phyloP scores from a whole-genome alignment of 2,797 vertebrate genomes.

The Galaxias olidus region DNA sequence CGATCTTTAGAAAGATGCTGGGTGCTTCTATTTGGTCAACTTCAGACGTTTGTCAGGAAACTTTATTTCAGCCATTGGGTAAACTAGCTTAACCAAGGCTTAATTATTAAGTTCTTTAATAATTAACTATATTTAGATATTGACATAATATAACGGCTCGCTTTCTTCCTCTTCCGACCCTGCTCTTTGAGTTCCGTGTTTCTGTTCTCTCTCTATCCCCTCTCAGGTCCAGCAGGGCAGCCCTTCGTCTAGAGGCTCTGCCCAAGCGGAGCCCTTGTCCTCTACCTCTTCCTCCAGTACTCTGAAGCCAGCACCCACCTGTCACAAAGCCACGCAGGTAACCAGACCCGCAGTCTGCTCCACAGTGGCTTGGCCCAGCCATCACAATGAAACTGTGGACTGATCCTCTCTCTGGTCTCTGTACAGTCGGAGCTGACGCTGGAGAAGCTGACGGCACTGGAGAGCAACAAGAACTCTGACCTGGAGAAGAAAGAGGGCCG shows the following conservation, averaged over 20 bases:
- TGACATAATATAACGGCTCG: too few species aligned
- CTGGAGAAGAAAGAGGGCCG: slow-evolving; percentile 88
- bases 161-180: too few species aligned
- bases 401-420: not conserved
- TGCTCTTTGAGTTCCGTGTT: not conserved
- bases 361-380: not conserved
- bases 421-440: slow-evolving; percentile 85
- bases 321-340: slow-evolving; percentile 21
- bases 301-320: slow-evolving; percentile 78
- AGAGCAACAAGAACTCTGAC: slow-evolving; percentile 87
- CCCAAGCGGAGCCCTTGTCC: slow-evolving; percentile 81
- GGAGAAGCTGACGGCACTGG: slow-evolving; percentile 86
- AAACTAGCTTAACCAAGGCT: too few species aligned
- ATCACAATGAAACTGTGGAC: too few species aligned
- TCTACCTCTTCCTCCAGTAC: slow-evolving; percentile 77
- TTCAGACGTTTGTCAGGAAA: too few species aligned
- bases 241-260: slow-evolving; percentile 79
- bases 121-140: too few species aligned
- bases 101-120: too few species aligned
- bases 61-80: too few species aligned
- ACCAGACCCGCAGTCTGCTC: not conserved
- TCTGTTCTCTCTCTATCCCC: not conserved
- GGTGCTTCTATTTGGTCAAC: too few species aligned
- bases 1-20: too few species aligned
- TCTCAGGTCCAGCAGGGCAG: slow-evolving; percentile 83